Evolutionary conservation across 1,140 invertebrate genomes (phyloP), one percentile per base, ranked within the genome.

Genomic region (Drosophila miranda): DNA sequence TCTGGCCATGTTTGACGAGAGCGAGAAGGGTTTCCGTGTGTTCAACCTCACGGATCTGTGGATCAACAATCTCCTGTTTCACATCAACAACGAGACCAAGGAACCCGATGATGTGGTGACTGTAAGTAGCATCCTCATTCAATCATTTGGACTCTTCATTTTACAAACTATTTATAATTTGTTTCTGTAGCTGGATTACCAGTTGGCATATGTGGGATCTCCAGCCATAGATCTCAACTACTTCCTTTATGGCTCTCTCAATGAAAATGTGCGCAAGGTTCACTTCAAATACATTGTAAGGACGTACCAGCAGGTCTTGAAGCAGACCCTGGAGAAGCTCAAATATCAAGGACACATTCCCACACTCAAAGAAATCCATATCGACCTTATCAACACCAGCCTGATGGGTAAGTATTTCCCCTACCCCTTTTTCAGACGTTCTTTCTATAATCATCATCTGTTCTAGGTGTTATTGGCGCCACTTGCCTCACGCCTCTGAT

Each of bases 51-150:
- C 94, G 5, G 94, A 95, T 71, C 91, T 92, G 16, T 95, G 94
- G 94, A 90, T 93, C 1, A 94, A 94, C 76, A 95, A 95, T 74
- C 93, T 95, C 75, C 81, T 95, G 73, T 95, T 95, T 76, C 92
- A 92, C 26, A 93, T 94, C 53, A 90, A 93, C 62, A 91, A 93
- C 56, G 78, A 92, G 13, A 74, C 92, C 7, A 91, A 90, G 8
- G 92, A 93, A 69, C 91, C 93, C 0, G 88, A 92, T 46, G 90
- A 92, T 61, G 92, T 93, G 2, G 92, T 93, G 67, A 92, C 94
- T 49, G 93, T 93, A 87, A 92, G 92, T 91, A 4, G 7, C 2
- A 9, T 14, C 16, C 0, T 16, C 9, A 13, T 30, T 13, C 0
- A 26, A 13, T 23, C 2, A 5, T 5, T 11, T 1, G 9, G 13